Evolutionary conservation across 2,113 vertebrate genomes (phyloP).

Genomic region (Cheilinus undulatus): DNA sequence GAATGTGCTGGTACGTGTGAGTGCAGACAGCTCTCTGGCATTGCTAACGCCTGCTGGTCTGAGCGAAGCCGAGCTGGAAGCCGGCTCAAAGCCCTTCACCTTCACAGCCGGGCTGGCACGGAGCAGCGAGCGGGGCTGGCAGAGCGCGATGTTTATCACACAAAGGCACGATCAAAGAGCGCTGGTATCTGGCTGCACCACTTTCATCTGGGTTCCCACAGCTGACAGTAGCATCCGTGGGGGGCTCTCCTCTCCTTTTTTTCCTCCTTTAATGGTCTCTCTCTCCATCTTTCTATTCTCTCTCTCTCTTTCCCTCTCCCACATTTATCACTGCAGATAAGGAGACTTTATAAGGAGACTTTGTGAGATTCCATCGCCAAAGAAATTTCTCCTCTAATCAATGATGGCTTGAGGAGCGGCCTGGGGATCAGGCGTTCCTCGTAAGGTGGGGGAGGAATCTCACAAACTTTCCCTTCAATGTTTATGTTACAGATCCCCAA

Average conservation of each 20-base stretch:
- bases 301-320: slow-evolving; percentile 30
- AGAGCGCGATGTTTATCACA: slow-evolving; percentile 83
- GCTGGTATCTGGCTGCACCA: slow-evolving; percentile 78
- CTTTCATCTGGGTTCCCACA: slow-evolving; percentile 86
- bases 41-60: slow-evolving; percentile 68
- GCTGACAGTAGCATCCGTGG: slow-evolving; percentile 83
- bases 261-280: slow-evolving; percentile 72
- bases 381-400: slow-evolving; percentile 66
- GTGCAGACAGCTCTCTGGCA: slow-evolving; percentile 73
- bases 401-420: slow-evolving; percentile 60
- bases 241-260: slow-evolving; percentile 74
- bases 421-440: slow-evolving; percentile 44
- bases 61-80: slow-evolving; percentile 72
- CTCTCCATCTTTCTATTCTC: slow-evolving; percentile 12
- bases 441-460: background rate
- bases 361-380: slow-evolving; percentile 60
- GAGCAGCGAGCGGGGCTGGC: slow-evolving; percentile 73
- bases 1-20: slow-evolving; percentile 18
- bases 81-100: slow-evolving; percentile 82
- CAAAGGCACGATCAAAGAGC: slow-evolving; percentile 86
- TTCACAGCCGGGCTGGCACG: slow-evolving; percentile 78
- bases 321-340: slow-evolving; percentile 69
- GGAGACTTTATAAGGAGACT: slow-evolving; percentile 69
- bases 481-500: slow-evolving; percentile 11
- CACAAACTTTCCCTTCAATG: slow-evolving; percentile 33